Conservation (phyloP, 2,113 vertebrate species). For the Xenopus laevis region DNA sequence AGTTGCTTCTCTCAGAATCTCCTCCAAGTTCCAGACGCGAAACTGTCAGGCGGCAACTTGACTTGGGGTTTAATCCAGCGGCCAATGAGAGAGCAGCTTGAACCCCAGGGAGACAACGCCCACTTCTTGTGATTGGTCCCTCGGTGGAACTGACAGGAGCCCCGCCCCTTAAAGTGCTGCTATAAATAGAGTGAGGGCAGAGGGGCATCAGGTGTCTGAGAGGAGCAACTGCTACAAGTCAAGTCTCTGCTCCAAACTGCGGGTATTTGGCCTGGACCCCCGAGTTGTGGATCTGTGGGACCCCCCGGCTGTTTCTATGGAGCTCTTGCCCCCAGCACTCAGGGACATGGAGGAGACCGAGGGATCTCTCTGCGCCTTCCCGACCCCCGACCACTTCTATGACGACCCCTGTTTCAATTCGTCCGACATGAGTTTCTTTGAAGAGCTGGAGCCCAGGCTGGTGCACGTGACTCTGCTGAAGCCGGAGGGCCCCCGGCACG, state of each 20-base stretch:
- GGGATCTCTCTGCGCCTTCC: conserved; percentile 84
- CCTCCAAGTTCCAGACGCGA: not conserved
- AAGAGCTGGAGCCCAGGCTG: conserved; percentile 92
- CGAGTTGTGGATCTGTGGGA: not conserved
- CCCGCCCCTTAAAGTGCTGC: conserved; percentile 8
- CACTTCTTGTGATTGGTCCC: conserved; percentile 33
- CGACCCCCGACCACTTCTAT: conserved; percentile 85
- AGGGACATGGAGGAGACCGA: conserved; percentile 82
- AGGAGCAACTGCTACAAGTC: conserved; percentile 9
- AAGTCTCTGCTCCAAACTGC: too few species aligned
- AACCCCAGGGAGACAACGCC: not conserved
- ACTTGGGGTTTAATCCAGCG: conserved; percentile 1
- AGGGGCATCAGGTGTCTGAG: conserved; percentile 12
- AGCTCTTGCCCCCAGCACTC: conserved; percentile 48
- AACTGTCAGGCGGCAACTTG: not conserved
- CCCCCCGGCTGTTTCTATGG: not conserved
- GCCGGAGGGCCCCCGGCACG: conserved; percentile 72
- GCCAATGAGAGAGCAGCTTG: conserved; percentile 26
- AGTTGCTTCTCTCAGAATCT: not conserved
- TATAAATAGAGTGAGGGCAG: conserved; percentile 50
- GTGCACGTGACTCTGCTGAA: conserved; percentile 86
- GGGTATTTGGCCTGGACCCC: too few species aligned
- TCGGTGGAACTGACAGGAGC: conserved; percentile 2
- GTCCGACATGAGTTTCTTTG: conserved; percentile 94
- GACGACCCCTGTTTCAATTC: conserved; percentile 95